These are phyloP conservation scores for Campoplex capitator DNA, from an alignment of 2,888 invertebrate species.

Conservation along the genomic window DNA sequence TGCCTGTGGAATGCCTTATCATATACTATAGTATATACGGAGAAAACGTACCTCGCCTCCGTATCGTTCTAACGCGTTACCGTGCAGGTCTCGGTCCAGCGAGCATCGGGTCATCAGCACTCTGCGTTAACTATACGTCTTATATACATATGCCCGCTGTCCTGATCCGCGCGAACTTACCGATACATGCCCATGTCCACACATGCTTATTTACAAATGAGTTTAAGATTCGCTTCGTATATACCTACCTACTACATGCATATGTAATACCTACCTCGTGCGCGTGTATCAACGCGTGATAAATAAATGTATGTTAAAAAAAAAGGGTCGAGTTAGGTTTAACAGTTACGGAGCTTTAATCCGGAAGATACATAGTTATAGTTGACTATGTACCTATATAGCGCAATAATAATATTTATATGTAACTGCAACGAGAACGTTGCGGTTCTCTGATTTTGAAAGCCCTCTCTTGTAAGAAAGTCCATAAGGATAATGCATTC, in stretches of 20 bases:
- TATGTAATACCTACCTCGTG: too few relatives aligned
- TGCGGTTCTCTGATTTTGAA: conserved; percentile 56
- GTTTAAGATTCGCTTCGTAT: conserved; percentile 26
- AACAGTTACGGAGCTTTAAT: conserved; percentile 64
- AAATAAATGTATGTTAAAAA: conserved; percentile 62
- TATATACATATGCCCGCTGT: conserved; percentile 46
- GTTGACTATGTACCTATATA: conserved; percentile 10
- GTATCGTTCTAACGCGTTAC: conserved; percentile 68
- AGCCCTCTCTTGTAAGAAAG: conserved; percentile 11
- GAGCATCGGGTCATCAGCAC: conserved; percentile 82
- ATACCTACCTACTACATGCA: too few relatives aligned
- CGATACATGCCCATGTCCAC: conserved; percentile 16
- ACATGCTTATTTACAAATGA: background rate
- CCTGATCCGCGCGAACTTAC: conserved; percentile 18
- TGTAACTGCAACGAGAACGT: conserved; percentile 53
- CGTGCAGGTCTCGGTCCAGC: conserved; percentile 81
- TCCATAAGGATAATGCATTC: conserved; percentile 62
- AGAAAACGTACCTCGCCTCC: conserved; percentile 27
- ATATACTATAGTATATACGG: background rate
- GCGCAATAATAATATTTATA: conserved; percentile 53
- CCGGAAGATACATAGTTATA: conserved; percentile 50
- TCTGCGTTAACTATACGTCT: conserved; percentile 74
- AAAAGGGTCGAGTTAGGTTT: conserved; percentile 48
- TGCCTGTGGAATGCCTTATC: background rate
- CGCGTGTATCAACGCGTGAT: conserved; percentile 56